Evolutionary conservation across 2,797 vertebrate genomes (phyloP), one percentile per base, ranked within the genome.

Genomic region (Benthosema pterotum): DNA sequence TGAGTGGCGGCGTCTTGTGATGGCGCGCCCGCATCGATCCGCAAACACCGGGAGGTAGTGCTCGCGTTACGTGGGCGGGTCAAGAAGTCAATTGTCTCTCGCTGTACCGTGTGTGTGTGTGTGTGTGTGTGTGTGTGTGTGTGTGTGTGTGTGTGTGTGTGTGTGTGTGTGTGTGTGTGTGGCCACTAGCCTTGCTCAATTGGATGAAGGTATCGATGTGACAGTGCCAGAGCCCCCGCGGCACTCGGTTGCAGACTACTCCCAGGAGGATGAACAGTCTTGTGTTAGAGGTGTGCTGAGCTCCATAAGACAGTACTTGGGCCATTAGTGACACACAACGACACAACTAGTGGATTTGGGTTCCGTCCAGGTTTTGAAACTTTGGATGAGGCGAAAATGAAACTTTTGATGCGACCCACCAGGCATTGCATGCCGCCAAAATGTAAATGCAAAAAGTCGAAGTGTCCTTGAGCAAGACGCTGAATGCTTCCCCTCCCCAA

Each of bases 131-230:
- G 19, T 22, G 19, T 22, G 19, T 22, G 19, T 22, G 19, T 22
- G 19, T 22, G 22, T 25, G 22, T 25, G 82, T 63, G 66, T 32
- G 32, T 32, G 79, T 63, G 66, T 22, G 19, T 22, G 19, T 22
- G 19, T 22, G 19, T 22, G 19, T 22, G 19, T 22, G 19, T 22
- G 19, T 22, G 19, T 22, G 22, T 25, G 22, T 25, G 82, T 63
- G 66, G n/a, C n/a, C n/a, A 84, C 83, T 78, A 81, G 78, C 76
- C 74, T n/a, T 74, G 71, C 80, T 90, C 88, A 84, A 84, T 87
- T 83, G 89, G 32, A 38, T 46, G 52, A 48, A 11, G 60, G 81
- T 73, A 67, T 82, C 69, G 66, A 18, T 60, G 70, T 85, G 84
- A 87, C 76, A 65, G 74, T 49, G 57, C n/a, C n/a, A 64, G 68